phyloP scores from a whole-genome alignment of 2,113 vertebrate genomes.

The Poeciliopsis turrubarensis region DNA sequence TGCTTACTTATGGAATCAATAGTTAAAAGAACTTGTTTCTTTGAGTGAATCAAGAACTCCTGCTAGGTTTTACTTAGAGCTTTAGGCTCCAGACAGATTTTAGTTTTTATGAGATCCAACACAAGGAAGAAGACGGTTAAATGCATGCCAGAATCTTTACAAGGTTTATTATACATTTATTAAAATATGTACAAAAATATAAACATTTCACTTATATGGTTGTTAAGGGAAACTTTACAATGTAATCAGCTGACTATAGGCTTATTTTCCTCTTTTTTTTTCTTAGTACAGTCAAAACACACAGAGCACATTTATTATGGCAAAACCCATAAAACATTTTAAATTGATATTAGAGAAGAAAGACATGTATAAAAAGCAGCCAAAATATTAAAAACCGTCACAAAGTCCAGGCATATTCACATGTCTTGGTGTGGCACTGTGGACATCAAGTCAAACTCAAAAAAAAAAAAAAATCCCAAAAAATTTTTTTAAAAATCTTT shows the following conservation, averaged over 20 bases:
- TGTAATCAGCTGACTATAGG: background rate
- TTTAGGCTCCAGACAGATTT: no score
- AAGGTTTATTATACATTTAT: slow-evolving; percentile 63
- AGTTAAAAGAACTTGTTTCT: no score
- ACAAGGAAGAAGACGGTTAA: background rate
- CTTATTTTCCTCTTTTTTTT: slow-evolving; percentile 2
- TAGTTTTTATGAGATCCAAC: no score
- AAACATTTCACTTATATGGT: slow-evolving; percentile 47
- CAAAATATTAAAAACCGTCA: slow-evolving; percentile 13
- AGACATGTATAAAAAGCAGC: slow-evolving; percentile 22
- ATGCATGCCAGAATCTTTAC: slow-evolving; percentile 12
- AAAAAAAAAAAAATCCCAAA: background rate
- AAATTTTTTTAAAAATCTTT: background rate
- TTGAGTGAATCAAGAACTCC: no score
- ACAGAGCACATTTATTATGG: slow-evolving; percentile 20
- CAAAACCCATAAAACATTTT: background rate
- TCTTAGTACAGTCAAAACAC: slow-evolving; percentile 14
- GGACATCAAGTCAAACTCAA: background rate
- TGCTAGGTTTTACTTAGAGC: no score
- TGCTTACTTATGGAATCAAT: no score
- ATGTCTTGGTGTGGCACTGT: slow-evolving; percentile 1
- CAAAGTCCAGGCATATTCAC: background rate
- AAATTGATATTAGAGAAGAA: no score
- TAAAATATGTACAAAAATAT: slow-evolving; percentile 76
- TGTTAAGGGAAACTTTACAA: slow-evolving; percentile 40